Conservation (phyloP, 2,113 vertebrate genomes). For the Channa maculata region DNA sequence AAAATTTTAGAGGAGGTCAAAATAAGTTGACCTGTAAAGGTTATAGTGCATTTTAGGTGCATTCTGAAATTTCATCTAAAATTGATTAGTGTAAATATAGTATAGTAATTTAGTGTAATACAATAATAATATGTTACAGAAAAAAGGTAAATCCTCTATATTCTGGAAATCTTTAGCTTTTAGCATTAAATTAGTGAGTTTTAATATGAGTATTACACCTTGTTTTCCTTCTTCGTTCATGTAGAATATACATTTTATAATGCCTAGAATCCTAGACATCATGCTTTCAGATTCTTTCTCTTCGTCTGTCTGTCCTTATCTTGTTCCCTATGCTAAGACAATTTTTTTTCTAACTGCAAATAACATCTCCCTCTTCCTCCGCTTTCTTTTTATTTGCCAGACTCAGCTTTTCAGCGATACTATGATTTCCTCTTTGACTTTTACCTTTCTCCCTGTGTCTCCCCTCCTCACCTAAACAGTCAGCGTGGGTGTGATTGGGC, state of each 20-base stretch:
- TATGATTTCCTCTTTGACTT: slow-evolving; percentile 22
- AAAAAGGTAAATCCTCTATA: too few relatives aligned
- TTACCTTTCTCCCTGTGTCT: slow-evolving; percentile 32
- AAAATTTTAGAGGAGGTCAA: too few relatives aligned
- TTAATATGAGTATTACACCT: too few relatives aligned
- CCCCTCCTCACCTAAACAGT: slow-evolving; percentile 52
- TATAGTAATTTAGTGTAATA: too few relatives aligned
- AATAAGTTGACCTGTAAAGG: too few relatives aligned
- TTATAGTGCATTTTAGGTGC: too few relatives aligned
- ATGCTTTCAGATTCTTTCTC: neutral
- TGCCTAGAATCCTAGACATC: slow-evolving; percentile 10
- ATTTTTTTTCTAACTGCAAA: slow-evolving; percentile 18
- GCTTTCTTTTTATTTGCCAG: slow-evolving; percentile 14
- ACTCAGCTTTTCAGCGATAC: slow-evolving; percentile 4
- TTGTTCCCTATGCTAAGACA: neutral
- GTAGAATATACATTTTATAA: neutral
- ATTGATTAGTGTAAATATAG: too few relatives aligned
- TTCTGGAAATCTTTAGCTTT: too few relatives aligned
- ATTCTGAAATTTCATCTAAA: too few relatives aligned
- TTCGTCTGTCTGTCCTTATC: neutral
- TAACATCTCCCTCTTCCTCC: slow-evolving; percentile 22
- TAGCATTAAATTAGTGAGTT: too few relatives aligned
- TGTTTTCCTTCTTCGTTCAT: too few relatives aligned
- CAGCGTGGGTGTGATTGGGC: slow-evolving; percentile 59
- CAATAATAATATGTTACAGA: too few relatives aligned